Evolutionary conservation across 2,113 vertebrate genomes (phyloP).

Genomic region (Andinoacara biseriatus): DNA sequence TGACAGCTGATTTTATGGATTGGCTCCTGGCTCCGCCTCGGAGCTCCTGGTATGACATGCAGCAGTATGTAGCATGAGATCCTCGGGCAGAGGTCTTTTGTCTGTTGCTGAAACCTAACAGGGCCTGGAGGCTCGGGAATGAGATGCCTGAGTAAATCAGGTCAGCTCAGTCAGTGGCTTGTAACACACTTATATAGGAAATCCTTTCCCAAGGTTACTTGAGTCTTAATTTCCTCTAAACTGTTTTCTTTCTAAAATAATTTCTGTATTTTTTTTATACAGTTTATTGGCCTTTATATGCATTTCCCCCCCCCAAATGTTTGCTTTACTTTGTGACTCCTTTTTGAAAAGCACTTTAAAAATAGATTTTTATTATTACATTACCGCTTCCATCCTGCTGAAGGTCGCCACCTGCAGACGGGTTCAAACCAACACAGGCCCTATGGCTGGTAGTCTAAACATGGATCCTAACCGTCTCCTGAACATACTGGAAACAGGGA

Average conservation of each 20-base stretch:
- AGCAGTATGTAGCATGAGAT: neutral
- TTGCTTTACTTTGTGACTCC: neutral
- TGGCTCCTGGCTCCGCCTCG: neutral
- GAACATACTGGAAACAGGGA: neutral
- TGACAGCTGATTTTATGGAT: neutral
- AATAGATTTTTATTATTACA: neutral
- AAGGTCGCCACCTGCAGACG: conserved; percentile 18
- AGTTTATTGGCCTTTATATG: neutral
- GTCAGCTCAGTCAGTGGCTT: conserved; percentile 5
- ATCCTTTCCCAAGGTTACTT: neutral
- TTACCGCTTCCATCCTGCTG: neutral
- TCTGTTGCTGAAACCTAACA: neutral
- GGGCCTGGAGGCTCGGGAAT: neutral
- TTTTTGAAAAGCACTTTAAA: neutral
- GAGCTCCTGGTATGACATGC: neutral
- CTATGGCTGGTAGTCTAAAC: neutral
- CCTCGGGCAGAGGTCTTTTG: neutral
- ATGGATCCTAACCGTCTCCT: neutral
- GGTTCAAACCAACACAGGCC: neutral
- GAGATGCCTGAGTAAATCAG: conserved; percentile 6
- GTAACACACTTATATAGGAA: neutral
- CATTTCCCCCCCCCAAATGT: neutral
- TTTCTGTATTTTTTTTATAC: neutral
- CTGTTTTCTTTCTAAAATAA: neutral
- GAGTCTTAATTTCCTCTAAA: conserved; percentile 8